Base-by-base conservation (phyloP, 2,113 vertebrate genomes). In the Camelus bactrianus region DNA sequence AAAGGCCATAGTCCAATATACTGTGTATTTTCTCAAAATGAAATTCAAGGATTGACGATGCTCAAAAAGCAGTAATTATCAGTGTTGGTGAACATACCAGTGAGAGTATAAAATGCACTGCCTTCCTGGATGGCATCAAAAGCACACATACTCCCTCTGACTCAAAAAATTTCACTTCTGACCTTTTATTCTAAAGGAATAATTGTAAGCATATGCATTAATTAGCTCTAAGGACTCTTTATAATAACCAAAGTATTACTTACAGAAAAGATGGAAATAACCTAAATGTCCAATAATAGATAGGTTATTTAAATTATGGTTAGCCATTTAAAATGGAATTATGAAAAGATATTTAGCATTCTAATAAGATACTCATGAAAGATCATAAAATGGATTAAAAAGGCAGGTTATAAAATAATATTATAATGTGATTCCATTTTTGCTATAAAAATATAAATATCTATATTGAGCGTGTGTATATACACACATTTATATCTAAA, bases 291-390 rank as follows among this genome's bases (percentile, higher is more conserved):
- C 65, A 24, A 70, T 22, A 81, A 50, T 65, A n/a, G n/a, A 72
- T 24, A 56, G 2, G 24, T 38, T 82, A 58, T 79, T 94, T 79
- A 95, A 97, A 93, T 88, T 70, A 72, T 72, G 15, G 67, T 17
- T 0, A 84, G 58, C 14, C 62, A 82, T 62, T 90, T 88, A 75
- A 86, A 84, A 65, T 75, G 83, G 69, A 48, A 72, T 24, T 60
- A 56, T 15, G 1, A 28, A 81, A 88, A 93, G 67, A 88, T 50
- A 65, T 38, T 70, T 56, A 79, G 7, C 48, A 26, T 48, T 73
- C 26, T 67, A 38, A 81, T 62, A 64, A 91, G 65, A 85, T 11
- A 13, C 8, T 65, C 17, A 64, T 69, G 35, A 85, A 87, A 80
- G 54, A 91, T 8, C 62, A 2, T 46, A 88, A 96, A 65, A 4